Evolutionary conservation across 2,797 vertebrate genomes (phyloP).

Genomic region (Graptemys geographica): DNA sequence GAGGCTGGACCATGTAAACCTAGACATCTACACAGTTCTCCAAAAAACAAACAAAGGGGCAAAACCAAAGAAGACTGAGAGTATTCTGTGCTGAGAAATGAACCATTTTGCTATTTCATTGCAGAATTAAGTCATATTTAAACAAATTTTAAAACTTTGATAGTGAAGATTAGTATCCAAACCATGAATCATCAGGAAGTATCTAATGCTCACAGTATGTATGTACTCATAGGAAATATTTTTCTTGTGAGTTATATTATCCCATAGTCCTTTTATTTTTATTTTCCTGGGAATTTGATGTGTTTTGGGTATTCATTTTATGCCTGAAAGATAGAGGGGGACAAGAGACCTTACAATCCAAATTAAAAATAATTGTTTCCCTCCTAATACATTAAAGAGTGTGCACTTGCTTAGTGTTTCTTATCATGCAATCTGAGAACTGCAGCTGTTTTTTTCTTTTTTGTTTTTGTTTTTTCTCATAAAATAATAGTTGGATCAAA

Average conservation of each 20-base stretch:
- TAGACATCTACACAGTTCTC: not conserved
- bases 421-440: not conserved
- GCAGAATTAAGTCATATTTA: not conserved
- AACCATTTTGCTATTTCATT: not conserved
- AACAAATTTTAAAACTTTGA: constrained; percentile 3
- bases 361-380: not conserved
- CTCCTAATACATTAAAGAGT: not conserved
- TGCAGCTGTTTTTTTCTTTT: not conserved
- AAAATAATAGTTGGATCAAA: not conserved
- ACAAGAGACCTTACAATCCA: not conserved
- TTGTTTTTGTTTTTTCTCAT: not conserved
- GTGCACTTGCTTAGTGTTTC: not conserved
- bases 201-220: not conserved
- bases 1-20: not conserved
- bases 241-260: not conserved
- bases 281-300: not conserved
- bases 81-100: not conserved
- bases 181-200: constrained; percentile 53
- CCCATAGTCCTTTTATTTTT: not conserved
- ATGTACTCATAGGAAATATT: constrained; percentile 26
- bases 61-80: not conserved
- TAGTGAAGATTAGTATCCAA: not conserved
- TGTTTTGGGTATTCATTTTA: not conserved
- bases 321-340: not conserved
- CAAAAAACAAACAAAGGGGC: not conserved